Evolutionary conservation across 2,888 invertebrate genomes (phyloP), one percentile per base, ranked within the genome.

Genomic region (Drosophila maculinotata): DNA sequence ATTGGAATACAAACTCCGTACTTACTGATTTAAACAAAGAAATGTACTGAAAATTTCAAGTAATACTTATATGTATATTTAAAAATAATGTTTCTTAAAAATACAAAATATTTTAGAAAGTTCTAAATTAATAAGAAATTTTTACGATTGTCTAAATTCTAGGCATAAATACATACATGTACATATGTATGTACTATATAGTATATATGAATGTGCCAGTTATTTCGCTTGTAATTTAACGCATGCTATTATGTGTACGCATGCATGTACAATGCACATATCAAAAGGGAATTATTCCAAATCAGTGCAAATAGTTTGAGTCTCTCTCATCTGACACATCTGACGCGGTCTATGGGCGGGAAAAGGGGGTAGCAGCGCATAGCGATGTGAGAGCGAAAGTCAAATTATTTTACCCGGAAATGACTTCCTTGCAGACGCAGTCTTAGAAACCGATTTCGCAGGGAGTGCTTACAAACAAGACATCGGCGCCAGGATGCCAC

Each of bases 341-440:
- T 49, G 45, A 65, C 33, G 48, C 53, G 53, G 28, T 31, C 36
- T 15, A 47, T 8, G 17, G 9, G 12, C n/a, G 9, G 45, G 45
- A 45, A 31, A 12, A 12, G 7, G 12, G 12, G 4, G 9, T 20
- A 12, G 51, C 53, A 59, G 14, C 39, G 42, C 63, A 62, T 44
- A 39, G 42, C 31, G 56, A 30, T 26, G 52, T 38, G 30, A 56
- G 41, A 56, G 41, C 39, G 49, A 49, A 66, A 36, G 44, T 51
- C 20, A 33, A 67, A 64, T 63, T 63, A 66, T 73, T 74, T 66
- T 53, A n/a, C 23, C 47, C 74, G 77, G 60, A 64, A 64, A 70
- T 63, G 63, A 63, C 39, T 69, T 57, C 54, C 48, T n/a, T 58
- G 41, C 39, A 44, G 14, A 58, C 15, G 51, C 47, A 54, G 14